Evolutionary conservation across 2,797 vertebrate genomes (phyloP).

Genomic region (Momotus momota): DNA sequence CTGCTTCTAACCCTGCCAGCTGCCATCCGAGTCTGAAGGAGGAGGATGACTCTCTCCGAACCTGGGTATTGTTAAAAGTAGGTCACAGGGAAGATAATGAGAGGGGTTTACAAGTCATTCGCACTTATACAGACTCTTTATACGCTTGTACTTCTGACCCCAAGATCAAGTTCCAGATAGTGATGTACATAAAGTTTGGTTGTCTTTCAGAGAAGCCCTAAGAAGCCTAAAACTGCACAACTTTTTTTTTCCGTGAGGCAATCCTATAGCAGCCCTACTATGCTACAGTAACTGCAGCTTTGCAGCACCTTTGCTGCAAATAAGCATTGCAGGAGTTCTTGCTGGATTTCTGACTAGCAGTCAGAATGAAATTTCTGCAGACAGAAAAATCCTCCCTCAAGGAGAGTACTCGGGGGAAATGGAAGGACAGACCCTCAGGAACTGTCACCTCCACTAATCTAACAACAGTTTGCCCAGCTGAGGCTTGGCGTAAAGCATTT

Average conservation of each 20-base stretch:
- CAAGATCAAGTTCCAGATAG: conserved; percentile 58
- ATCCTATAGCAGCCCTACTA: not conserved
- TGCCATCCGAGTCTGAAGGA: not conserved
- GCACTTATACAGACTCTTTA: not conserved
- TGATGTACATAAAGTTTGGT: not conserved
- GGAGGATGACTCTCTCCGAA: not conserved
- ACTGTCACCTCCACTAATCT: not conserved
- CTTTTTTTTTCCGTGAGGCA: not conserved
- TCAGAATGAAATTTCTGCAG: not conserved
- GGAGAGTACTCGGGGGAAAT: not conserved
- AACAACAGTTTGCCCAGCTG: not conserved
- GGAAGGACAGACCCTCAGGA: not conserved
- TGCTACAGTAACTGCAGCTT: not conserved
- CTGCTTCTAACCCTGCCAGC: not conserved
- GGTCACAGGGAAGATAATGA: not conserved
- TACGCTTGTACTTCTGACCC: conserved; percentile 55
- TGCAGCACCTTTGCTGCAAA: not conserved
- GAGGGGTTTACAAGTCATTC: not conserved
- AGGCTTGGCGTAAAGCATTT: not conserved
- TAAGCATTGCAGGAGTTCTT: not conserved
- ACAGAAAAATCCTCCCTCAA: not conserved
- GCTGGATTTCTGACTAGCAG: not conserved
- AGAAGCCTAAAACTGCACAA: not conserved
- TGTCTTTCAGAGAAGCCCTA: conserved; percentile 43
- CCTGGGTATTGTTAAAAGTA: conserved; percentile 1